Evolutionary conservation across 92 coral and sea anemone genomes (phyloP).

Genomic region (Blastomussa wellsi): DNA sequence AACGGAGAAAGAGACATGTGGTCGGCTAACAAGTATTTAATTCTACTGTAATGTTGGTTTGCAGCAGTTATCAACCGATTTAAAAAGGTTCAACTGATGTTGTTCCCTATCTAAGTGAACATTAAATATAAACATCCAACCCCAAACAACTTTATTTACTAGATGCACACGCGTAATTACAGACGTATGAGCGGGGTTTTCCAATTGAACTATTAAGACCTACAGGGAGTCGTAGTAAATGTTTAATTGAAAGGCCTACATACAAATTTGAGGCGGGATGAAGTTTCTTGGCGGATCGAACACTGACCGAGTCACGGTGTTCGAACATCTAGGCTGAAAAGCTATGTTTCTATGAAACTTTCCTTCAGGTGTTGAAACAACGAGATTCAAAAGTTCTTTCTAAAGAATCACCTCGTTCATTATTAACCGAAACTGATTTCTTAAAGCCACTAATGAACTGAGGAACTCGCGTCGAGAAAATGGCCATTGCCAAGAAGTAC

Average conservation of each 20-base stretch:
- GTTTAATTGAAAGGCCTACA: neutral
- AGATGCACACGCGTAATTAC: neutral
- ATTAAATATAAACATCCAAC: neutral
- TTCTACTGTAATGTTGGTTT: neutral
- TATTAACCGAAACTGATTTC: slow-evolving; percentile 15
- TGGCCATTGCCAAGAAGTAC: neutral
- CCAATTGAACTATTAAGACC: neutral
- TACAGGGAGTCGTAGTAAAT: neutral
- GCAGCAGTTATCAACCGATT: neutral
- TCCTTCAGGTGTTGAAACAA: neutral
- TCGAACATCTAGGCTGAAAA: neutral
- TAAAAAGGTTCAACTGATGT: neutral
- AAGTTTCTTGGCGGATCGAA: slow-evolving; percentile 9
- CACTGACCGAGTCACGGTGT: neutral
- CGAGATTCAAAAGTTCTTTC: neutral
- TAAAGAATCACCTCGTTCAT: neutral
- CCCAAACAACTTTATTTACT: slow-evolving; percentile 7
- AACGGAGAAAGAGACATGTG: slow-evolving; percentile 6
- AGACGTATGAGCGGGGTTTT: neutral
- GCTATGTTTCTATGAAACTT: neutral
- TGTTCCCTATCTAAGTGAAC: neutral
- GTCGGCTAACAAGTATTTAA: neutral
- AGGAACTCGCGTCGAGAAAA: slow-evolving; percentile 1
- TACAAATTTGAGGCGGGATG: neutral
- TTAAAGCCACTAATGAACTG: slow-evolving; percentile 20